phyloP scores from a whole-genome alignment of 2,888 invertebrate species.

The Idaea biselata region DNA sequence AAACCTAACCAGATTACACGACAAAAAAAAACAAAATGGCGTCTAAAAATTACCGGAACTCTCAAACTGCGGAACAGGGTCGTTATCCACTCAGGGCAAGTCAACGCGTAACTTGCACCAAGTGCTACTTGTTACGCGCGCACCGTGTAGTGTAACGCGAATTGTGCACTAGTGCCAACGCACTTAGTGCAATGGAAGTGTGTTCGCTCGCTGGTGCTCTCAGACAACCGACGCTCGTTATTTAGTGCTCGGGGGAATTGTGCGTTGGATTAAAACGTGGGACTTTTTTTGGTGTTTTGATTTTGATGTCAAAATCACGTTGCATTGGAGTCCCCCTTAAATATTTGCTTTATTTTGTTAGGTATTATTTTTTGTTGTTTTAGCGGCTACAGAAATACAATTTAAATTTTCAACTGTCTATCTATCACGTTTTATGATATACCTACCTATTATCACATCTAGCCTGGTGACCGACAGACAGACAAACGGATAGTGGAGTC shows the following conservation, averaged over 20 bases:
- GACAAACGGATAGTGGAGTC: no score
- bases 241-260: conserved; percentile 13
- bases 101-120: background rate
- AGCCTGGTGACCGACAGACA: no score
- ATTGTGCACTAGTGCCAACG: background rate
- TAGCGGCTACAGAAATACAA: no score
- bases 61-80: background rate
- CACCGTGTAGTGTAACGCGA: no score
- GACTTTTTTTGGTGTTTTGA: background rate
- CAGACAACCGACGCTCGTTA: conserved; percentile 19
- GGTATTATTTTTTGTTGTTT: no score
- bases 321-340: no score
- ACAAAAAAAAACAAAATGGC: background rate
- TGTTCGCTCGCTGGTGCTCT: conserved; percentile 11
- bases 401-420: no score
- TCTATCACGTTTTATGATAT: no score
- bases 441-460: no score
- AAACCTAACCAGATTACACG: no score
- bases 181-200: background rate
- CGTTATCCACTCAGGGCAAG: background rate
- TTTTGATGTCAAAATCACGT: background rate
- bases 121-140: background rate
- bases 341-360: no score
- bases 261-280: background rate
- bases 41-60: background rate